Percentiles rank a stretch among this genome's conserved stretches.
phyloP scores from a whole-genome alignment of 2,888 invertebrate genomes.

The Sthenelais limicola region DNA sequence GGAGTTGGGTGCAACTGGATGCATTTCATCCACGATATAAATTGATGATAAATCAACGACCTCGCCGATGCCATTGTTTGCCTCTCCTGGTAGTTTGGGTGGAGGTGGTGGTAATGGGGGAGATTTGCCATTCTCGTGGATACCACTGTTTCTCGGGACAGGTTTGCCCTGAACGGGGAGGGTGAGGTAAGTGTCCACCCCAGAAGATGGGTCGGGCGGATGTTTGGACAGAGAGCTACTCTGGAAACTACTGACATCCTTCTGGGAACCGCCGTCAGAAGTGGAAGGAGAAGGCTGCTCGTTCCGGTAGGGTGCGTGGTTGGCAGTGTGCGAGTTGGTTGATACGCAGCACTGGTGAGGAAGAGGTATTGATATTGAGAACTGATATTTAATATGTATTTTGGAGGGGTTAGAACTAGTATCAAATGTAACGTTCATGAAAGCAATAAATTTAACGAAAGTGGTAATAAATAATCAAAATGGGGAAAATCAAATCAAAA shows the following conservation, averaged over 20 bases:
- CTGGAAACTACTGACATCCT: constrained; percentile 13
- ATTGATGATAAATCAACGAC: constrained; percentile 4
- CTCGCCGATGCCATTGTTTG: constrained; percentile 12
- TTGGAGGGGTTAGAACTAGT: too few relatives aligned
- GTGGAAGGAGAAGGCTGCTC: constrained; percentile 24
- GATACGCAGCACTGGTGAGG: constrained; percentile 16
- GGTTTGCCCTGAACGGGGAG: constrained; percentile 31
- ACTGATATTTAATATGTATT: too few relatives aligned
- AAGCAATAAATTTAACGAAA: too few relatives aligned
- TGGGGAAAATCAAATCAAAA: too few relatives aligned
- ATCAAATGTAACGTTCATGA: too few relatives aligned
- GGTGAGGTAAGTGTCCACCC: constrained; percentile 23
- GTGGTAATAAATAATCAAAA: too few relatives aligned
- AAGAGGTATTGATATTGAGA: too few relatives aligned
- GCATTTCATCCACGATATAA: constrained; percentile 24
- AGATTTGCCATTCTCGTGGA: constrained; percentile 9
- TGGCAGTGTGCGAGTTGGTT: not conserved
- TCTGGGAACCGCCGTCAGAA: constrained; percentile 22
- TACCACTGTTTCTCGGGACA: not conserved
- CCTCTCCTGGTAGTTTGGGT: not conserved
- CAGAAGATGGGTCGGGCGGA: too few relatives aligned
- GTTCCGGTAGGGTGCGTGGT: not conserved
- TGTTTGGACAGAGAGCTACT: constrained; percentile 7
- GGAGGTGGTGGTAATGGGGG: not conserved
- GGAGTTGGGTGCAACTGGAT: too few relatives aligned